Evolutionary conservation across 2,797 vertebrate species (phyloP).

Genomic region (Eulemur coronatus): DNA sequence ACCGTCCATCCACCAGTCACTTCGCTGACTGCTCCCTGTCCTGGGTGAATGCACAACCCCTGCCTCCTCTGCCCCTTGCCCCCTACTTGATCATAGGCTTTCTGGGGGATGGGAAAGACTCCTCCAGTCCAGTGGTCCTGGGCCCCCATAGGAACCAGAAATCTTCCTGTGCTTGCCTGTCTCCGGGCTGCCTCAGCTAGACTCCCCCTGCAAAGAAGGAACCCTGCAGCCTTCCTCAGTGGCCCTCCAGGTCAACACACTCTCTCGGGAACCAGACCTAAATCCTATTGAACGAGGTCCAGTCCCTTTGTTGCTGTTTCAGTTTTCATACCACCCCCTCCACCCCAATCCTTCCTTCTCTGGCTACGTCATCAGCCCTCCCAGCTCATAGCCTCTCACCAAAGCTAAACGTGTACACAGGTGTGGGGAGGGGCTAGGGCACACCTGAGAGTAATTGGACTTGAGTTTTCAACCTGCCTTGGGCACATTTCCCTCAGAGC

Average conservation of each 20-base stretch:
- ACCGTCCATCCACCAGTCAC: neutral
- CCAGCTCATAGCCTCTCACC: neutral
- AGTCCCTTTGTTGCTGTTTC: neutral
- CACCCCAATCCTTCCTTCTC: neutral
- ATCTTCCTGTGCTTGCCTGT: accelerated
- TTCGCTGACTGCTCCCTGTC: neutral
- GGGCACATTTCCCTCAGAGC: neutral
- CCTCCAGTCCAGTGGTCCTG: neutral
- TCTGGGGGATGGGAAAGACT: neutral
- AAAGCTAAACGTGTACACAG: accelerated
- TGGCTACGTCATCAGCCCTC: neutral
- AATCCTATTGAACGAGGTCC: neutral
- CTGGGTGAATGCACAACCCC: neutral
- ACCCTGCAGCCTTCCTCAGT: neutral
- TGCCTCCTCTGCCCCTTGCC: neutral
- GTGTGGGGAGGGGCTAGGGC: too few relatives aligned
- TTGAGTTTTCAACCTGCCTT: neutral
- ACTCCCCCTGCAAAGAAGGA: neutral
- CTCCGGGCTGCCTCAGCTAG: neutral
- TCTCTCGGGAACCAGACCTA: neutral
- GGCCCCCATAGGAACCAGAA: neutral
- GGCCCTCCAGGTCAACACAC: neutral
- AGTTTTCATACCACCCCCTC: neutral
- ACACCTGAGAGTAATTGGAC: neutral
- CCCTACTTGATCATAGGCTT: neutral